A percentile compares a stretch with the other conserved stretches of the same genome.
Evolutionary conservation across 2,888 invertebrate species (phyloP).

Genomic region (Adelphocoris suturalis): DNA sequence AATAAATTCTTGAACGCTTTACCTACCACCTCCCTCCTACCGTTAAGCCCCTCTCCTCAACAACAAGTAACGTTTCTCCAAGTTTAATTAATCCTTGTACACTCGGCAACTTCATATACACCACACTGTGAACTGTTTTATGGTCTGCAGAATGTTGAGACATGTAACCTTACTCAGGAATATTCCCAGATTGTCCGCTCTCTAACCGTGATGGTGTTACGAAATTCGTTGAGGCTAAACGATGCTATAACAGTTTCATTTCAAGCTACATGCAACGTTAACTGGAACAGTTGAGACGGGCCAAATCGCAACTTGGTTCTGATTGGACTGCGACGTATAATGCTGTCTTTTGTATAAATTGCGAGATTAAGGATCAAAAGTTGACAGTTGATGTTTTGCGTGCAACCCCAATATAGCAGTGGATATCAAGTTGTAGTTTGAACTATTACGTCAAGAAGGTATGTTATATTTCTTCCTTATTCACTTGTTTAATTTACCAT

Average conservation of each 20-base stretch:
- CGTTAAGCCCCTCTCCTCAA: slow-evolving; percentile 28
- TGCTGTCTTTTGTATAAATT: too few species aligned
- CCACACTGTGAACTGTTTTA: slow-evolving; percentile 66
- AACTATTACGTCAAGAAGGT: too few species aligned
- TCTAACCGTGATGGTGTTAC: not conserved
- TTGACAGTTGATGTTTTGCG: too few species aligned
- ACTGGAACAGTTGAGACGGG: not conserved
- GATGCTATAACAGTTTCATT: slow-evolving; percentile 52
- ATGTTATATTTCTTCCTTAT: too few species aligned
- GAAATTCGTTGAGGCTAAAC: slow-evolving; percentile 24
- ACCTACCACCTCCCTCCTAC: slow-evolving; percentile 46
- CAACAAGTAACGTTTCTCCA: slow-evolving; percentile 69
- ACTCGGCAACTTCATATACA: slow-evolving; percentile 63
- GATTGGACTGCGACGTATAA: not conserved
- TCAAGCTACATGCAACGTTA: not conserved
- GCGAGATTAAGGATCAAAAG: too few species aligned
- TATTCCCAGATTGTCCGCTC: slow-evolving; percentile 53
- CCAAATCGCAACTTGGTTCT: not conserved
- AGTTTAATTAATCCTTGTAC: slow-evolving; percentile 71
- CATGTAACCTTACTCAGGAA: slow-evolving; percentile 31
- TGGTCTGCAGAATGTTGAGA: slow-evolving; percentile 48
- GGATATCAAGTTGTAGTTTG: too few species aligned
- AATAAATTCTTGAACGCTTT: slow-evolving; percentile 70
- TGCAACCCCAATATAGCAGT: too few species aligned
- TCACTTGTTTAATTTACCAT: too few species aligned